Base-by-base conservation (phyloP, 2,888 invertebrate species). In the Lasioglossum malachurum region DNA sequence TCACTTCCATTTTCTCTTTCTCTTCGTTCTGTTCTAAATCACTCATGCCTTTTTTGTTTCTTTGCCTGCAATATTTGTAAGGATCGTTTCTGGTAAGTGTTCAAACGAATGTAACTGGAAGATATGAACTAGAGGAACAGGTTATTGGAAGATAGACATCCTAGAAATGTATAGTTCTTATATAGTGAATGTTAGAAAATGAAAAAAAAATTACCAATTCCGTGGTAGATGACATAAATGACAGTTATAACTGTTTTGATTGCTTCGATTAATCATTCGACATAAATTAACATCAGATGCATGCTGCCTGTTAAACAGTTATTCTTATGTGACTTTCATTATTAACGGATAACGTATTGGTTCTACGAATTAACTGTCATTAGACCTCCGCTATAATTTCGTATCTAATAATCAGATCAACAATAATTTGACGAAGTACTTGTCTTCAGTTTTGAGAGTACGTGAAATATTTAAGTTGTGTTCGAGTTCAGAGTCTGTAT, bases 31-130 rank as follows among this genome's bases (percentile, higher is more conserved):
- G 86, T 88, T 82, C 87, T 82, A 86, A 88, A 90, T 88, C 89
- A 83, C 83, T 87, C 78, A 85, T 82, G 67, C 88, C 82, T 91
- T 89, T 90, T 90, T 91, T 91, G 41, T 78, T 44, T 84, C 46
- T 92, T 92, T 91, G 92, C 93, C 94, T 92, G 94, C 93, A 86
- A 93, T 93, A 90, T 92, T 91, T 90, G 85, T 89, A 90, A 86
- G 94, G 94, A 94, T 88, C 88, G 90, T 90, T 89, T 91, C 89
- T 89, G 95, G 94, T 95, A 94, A 95, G 94, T 95, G 88, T 92
- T 84, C 83, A 84, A 82, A 57, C 76, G 46, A 14, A 73, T 19
- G 49, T 44, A 64, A 81, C 14, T 31, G 64, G 41, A 74, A 31
- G 44, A 35, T 44, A 78, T 10, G 7, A 27, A 16, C 10, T 41